A percentile compares a stretch with the other conserved stretches of the same genome.
phyloP scores from a whole-genome alignment of 2,797 vertebrate genomes.

The Hafferia zeledoni region DNA sequence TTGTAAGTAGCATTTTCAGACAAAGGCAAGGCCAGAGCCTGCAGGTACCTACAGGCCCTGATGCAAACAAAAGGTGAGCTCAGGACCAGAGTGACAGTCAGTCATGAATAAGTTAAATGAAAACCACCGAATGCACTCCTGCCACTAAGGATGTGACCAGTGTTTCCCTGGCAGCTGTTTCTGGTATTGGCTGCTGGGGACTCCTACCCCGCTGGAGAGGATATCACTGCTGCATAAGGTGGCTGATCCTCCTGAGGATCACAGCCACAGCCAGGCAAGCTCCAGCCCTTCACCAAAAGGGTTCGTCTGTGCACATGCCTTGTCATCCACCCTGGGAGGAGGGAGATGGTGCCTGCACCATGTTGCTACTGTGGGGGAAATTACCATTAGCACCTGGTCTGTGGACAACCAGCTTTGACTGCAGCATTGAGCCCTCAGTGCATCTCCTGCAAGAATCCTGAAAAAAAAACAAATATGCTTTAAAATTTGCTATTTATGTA shows the following conservation, averaged over 20 bases:
- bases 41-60: not conserved
- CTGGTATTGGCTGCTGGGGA: rapidly evolving
- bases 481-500: not conserved
- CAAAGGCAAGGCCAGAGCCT: not conserved
- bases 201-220: not conserved
- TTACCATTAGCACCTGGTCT: not conserved
- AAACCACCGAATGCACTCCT: not conserved
- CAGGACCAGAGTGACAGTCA: not conserved
- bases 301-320: not conserved
- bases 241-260: not conserved
- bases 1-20: not conserved
- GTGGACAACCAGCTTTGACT: no score
- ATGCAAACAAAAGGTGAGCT: not conserved
- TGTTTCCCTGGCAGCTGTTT: not conserved
- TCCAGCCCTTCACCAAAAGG: not conserved
- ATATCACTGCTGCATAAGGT: rapidly evolving
- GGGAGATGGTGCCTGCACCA: not conserved
- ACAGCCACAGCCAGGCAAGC: not conserved
- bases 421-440: not conserved
- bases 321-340: not conserved
- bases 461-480: not conserved
- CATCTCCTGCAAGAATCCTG: not conserved
- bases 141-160: not conserved
- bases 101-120: not conserved
- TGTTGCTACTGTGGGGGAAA: not conserved